These are phyloP conservation scores for Heliocidaris erythrogramma DNA, from an alignment of 35 echinoderm and acorn worm species.

Conservation along the genomic window DNA sequence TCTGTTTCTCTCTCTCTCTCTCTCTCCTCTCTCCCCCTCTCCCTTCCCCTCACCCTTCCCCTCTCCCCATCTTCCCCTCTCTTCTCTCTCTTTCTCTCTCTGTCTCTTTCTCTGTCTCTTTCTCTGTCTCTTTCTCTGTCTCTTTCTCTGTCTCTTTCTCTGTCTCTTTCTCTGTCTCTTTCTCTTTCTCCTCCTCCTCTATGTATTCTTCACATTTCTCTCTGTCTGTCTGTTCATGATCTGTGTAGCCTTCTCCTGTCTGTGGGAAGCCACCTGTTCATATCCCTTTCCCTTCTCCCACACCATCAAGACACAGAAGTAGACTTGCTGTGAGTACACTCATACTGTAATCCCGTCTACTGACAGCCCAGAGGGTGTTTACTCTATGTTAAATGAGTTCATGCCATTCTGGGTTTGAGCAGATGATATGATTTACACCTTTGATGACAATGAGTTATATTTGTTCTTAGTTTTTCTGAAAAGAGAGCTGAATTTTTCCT, in stretches of 20 bases:
- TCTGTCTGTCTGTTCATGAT: neutral
- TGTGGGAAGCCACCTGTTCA: neutral
- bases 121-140: neutral
- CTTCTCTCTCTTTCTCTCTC: neutral
- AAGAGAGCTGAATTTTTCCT: too few relatives aligned
- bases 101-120: neutral
- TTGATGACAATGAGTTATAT: neutral
- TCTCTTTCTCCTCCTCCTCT: neutral
- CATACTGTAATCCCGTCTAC: neutral
- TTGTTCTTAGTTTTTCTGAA: too few relatives aligned
- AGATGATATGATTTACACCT: neutral
- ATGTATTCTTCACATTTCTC: neutral
- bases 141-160: neutral
- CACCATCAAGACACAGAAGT: neutral
- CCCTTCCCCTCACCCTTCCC: neutral
- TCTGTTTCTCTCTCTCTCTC: neutral
- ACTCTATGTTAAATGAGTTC: too few relatives aligned
- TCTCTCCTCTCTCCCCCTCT: neutral
- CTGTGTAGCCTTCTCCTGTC: neutral
- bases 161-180: too few relatives aligned
- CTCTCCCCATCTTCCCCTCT: neutral
- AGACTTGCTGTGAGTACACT: conserved; percentile 18
- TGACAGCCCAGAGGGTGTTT: too few relatives aligned
- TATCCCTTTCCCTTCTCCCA: conserved; percentile 43
- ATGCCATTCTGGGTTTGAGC: neutral